These are phyloP conservation scores for Otus sunia DNA, from an alignment of 2,113 vertebrate species.

Conservation along the genomic window DNA sequence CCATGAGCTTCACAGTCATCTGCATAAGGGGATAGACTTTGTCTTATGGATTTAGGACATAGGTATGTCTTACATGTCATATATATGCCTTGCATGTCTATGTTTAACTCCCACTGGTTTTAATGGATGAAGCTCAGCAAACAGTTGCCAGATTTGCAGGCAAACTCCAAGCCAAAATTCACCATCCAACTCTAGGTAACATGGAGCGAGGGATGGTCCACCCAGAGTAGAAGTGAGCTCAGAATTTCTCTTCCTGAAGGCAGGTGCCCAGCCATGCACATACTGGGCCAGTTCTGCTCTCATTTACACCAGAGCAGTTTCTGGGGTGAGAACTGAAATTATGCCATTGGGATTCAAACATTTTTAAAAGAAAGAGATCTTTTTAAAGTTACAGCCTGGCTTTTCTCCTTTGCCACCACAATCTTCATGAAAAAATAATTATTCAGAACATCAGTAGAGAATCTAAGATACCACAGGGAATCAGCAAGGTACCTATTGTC, in stretches of 20 bases:
- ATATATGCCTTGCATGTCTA: background rate
- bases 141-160: background rate
- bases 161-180: background rate
- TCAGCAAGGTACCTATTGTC: background rate
- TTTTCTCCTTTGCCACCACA: background rate
- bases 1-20: background rate
- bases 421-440: background rate
- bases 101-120: background rate
- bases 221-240: background rate
- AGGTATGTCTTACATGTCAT: background rate
- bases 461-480: background rate
- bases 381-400: background rate
- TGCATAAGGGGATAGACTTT: background rate
- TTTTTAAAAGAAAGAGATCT: fast-evolving
- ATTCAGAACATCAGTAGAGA: background rate
- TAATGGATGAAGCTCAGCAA: background rate
- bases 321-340: background rate
- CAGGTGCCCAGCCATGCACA: background rate
- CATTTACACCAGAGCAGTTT: background rate
- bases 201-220: background rate
- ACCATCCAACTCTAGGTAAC: background rate
- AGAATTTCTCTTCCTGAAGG: background rate
- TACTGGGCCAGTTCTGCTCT: background rate
- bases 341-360: background rate
- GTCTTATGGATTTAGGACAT: background rate